Percentiles rank a stretch among this genome's conserved stretches.
phyloP scores from a whole-genome alignment of 2,113 vertebrate genomes.

The Ranitomeya variabilis region DNA sequence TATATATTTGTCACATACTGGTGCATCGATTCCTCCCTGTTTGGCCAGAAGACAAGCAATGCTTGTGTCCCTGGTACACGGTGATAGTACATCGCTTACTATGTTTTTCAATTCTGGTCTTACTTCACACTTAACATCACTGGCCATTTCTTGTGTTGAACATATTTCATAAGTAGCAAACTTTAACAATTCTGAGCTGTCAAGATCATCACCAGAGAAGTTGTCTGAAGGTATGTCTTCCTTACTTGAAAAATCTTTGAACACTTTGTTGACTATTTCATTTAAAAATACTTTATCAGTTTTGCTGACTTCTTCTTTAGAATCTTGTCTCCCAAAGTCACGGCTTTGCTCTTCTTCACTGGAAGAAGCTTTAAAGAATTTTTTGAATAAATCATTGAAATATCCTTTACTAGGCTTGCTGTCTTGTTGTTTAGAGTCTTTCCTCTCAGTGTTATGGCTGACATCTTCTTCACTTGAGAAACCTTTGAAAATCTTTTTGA shows the following conservation, averaged over 20 bases:
- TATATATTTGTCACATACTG: background rate
- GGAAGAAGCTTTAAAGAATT: background rate
- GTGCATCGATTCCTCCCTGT: background rate
- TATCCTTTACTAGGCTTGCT: background rate
- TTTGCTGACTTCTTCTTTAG: background rate
- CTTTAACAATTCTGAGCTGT: background rate
- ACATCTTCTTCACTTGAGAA: conserved; percentile 13
- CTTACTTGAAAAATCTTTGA: background rate
- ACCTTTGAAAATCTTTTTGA: background rate
- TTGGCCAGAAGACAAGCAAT: background rate
- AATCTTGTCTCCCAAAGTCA: background rate
- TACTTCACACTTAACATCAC: background rate
- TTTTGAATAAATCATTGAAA: background rate
- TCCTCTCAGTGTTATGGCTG: background rate
- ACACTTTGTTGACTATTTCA: background rate
- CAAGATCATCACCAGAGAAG: background rate
- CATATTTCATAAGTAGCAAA: background rate
- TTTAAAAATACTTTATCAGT: background rate
- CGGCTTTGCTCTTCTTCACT: background rate
- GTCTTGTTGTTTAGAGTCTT: background rate
- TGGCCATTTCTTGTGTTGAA: background rate
- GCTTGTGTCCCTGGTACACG: background rate
- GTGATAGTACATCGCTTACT: background rate
- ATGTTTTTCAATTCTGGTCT: background rate
- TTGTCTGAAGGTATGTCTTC: background rate